Evolutionary conservation across 2,888 invertebrate genomes (phyloP).

Genomic region (Augochlorella aurata): DNA sequence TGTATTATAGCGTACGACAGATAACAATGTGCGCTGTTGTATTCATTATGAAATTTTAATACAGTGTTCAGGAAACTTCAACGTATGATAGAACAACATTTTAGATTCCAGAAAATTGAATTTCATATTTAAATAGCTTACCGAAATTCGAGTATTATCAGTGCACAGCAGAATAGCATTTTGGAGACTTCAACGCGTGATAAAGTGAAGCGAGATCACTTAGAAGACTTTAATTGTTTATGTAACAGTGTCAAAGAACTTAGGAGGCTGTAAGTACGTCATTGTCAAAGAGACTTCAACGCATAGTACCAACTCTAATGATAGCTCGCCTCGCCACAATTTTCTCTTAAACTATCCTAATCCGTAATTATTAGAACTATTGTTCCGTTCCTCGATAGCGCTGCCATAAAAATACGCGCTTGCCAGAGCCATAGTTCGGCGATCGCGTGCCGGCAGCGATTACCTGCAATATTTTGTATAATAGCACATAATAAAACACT

Average conservation of each 20-base stretch:
- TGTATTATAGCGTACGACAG: neutral
- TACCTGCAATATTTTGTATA: constrained; percentile 10
- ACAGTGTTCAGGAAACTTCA: neutral
- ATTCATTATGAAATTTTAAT: neutral
- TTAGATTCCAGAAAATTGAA: neutral
- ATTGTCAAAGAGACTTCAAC: too few relatives aligned
- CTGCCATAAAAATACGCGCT: constrained; percentile 35
- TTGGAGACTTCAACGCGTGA: neutral
- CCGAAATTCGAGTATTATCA: neutral
- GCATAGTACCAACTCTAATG: neutral
- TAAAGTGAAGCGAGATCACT: neutral
- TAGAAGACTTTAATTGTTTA: neutral
- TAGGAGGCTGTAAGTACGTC: neutral
- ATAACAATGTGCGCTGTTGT: too few relatives aligned
- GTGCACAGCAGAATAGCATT: neutral
- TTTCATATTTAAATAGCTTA: neutral
- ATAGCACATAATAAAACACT: neutral
- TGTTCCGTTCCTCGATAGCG: neutral
- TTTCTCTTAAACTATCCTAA: too few relatives aligned
- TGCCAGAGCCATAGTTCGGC: neutral
- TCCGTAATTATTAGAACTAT: neutral
- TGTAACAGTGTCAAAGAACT: neutral
- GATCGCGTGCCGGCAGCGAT: constrained; percentile 8
- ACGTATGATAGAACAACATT: neutral
- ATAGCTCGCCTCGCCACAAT: too few relatives aligned